Evolutionary conservation across 2,113 vertebrate species (phyloP).

Genomic region (Pimephales promelas): DNA sequence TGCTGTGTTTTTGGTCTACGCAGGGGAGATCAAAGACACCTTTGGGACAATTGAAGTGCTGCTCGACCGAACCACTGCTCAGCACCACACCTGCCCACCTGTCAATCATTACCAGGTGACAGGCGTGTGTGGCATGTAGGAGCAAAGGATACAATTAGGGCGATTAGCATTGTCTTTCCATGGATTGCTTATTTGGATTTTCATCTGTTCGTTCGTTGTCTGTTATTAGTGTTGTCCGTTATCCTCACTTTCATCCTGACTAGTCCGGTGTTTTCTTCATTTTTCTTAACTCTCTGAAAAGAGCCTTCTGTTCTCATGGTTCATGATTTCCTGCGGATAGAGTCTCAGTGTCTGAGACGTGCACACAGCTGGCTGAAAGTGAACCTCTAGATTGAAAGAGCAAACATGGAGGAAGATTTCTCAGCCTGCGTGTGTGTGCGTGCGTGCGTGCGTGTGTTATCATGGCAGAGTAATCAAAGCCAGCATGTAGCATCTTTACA

Average conservation of each 20-base stretch:
- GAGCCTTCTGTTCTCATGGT: slow-evolving; percentile 52
- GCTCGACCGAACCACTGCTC: slow-evolving; percentile 76
- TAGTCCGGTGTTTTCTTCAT: neutral
- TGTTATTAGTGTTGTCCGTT: slow-evolving; percentile 30
- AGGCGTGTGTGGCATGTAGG: slow-evolving; percentile 16
- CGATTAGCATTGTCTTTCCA: slow-evolving; percentile 13
- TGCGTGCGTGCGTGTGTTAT: slow-evolving; percentile 50
- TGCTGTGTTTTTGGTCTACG: slow-evolving; percentile 77
- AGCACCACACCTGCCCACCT: slow-evolving; percentile 84
- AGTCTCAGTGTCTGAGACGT: slow-evolving; percentile 58
- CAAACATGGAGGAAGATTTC: slow-evolving; percentile 64
- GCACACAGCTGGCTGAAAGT: slow-evolving; percentile 73
- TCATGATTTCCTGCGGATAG: slow-evolving; percentile 69
- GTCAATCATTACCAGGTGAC: slow-evolving; percentile 76
- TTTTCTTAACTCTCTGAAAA: slow-evolving; percentile 38
- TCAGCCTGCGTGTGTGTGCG: slow-evolving; percentile 43
- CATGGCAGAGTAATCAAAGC: slow-evolving; percentile 66
- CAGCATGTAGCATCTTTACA: neutral
- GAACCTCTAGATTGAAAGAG: slow-evolving; percentile 67
- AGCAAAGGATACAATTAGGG: slow-evolving; percentile 28
- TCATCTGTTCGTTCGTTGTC: slow-evolving; percentile 5
- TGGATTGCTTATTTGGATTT: slow-evolving; percentile 32
- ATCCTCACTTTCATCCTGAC: slow-evolving; percentile 20
- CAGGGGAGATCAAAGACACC: slow-evolving; percentile 86
- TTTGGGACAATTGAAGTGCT: slow-evolving; percentile 83